These are phyloP conservation scores for Stichopus chloronotus DNA, from an alignment of 35 echinoderm and acorn worm species.

Conservation along the genomic window DNA sequence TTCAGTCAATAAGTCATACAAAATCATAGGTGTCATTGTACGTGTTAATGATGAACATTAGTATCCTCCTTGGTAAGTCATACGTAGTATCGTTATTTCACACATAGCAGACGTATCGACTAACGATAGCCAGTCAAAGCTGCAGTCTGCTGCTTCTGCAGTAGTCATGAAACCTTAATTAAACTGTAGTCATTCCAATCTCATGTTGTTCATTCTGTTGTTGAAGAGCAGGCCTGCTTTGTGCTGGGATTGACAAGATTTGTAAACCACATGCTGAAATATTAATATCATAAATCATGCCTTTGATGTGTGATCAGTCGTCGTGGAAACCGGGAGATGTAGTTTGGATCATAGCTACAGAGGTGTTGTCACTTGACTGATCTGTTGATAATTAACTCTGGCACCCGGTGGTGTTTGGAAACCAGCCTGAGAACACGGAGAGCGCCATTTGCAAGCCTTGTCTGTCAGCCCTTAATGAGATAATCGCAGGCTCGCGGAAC, in stretches of 20 bases:
- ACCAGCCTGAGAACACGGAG: neutral
- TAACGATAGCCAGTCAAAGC: no score
- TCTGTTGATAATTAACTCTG: slow-evolving; percentile 36
- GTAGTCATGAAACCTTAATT: no score
- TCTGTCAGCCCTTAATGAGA: slow-evolving; percentile 20
- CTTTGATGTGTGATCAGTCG: slow-evolving; percentile 5
- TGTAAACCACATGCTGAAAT: slow-evolving; percentile 21
- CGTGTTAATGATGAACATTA: no score
- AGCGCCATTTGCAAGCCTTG: neutral
- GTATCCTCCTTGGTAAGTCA: no score
- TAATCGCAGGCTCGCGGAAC: neutral
- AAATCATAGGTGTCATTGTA: no score
- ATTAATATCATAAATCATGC: slow-evolving; percentile 26
- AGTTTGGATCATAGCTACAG: slow-evolving; percentile 22
- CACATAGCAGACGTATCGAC: no score
- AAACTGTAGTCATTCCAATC: neutral
- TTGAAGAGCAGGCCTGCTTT: neutral
- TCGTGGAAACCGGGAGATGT: neutral
- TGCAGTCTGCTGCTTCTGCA: no score
- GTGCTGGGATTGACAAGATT: neutral
- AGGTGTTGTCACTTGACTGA: slow-evolving; percentile 8
- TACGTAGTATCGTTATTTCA: no score
- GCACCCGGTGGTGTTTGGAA: slow-evolving; percentile 15
- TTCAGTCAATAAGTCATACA: no score
- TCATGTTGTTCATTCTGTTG: neutral